A percentile compares a stretch with the other conserved stretches of the same genome.
Conservation (phyloP, 1,140 invertebrate species). For the Bombus affinis region DNA sequence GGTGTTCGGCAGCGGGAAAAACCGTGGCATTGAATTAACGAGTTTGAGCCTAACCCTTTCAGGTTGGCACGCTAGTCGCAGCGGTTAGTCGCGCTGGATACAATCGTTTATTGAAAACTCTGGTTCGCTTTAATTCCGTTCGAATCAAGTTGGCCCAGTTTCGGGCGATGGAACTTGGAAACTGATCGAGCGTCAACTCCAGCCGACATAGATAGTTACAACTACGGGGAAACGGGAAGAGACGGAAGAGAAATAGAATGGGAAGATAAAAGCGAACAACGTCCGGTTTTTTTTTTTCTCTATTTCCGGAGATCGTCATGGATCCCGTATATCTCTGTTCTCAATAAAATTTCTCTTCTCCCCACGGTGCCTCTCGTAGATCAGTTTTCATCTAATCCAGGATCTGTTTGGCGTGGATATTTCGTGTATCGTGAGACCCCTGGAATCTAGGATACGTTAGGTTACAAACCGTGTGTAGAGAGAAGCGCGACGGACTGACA, state of each 20-base stretch:
- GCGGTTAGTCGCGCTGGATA: background rate
- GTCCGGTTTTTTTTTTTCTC: background rate
- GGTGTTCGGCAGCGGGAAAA: background rate
- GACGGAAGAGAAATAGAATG: background rate
- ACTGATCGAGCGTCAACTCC: background rate
- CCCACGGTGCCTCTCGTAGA: background rate
- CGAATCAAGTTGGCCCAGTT: conserved; percentile 20
- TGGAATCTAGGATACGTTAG: conserved; percentile 30
- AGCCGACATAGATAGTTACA: background rate
- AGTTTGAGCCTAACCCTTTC: background rate
- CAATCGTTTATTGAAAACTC: conserved; percentile 35
- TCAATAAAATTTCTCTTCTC: too few relatives aligned
- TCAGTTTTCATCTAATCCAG: conserved; percentile 31
- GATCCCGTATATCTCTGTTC: too few relatives aligned
- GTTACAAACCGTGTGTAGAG: conserved; percentile 7
- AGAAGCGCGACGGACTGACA: conserved; percentile 48
- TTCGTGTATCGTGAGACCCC: conserved; percentile 19
- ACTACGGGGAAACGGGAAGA: background rate
- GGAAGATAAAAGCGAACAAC: background rate
- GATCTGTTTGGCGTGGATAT: conserved; percentile 40
- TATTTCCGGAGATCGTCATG: too few relatives aligned
- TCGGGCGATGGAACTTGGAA: background rate
- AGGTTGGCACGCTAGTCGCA: background rate
- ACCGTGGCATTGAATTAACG: conserved; percentile 16
- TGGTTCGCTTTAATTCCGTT: conserved; percentile 29